Base-by-base conservation (phyloP, 2,888 invertebrate species). In the Pediacus dermestoides region DNA sequence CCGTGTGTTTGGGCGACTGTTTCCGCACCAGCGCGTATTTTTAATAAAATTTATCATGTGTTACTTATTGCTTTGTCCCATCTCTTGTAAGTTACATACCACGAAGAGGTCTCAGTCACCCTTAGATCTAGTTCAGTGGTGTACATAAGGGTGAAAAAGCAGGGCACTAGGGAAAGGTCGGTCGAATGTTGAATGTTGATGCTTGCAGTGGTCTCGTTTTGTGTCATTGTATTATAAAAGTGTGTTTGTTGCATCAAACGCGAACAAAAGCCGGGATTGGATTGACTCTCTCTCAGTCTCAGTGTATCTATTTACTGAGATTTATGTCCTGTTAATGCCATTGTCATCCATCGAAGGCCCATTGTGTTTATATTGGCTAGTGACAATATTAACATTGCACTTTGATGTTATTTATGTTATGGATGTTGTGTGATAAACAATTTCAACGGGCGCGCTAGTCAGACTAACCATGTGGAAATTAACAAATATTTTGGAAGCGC, bases 241-340 rank as follows among this genome's bases (percentile, higher is more conserved):
- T 28, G 23, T 61, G 61, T 61, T 61, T 62, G 61, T 58, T 60
- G 61, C 63, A 61, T 38, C 51, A 51, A 32, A 28, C 14, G n/a
- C 42, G 46, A 42, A 57, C 56, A 57, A 57, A 48, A 44, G 49
- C 44, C 52, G 54, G 58, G 56, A 58, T 61, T 55, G 53, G 60
- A 64, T 63, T 60, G 63, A 61, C 36, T 26, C 33, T 41, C 41
- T 44, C 47, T 25, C 23, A 11, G n/a, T 30, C 60, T 59, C 48
- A 37, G 46, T 37, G 16, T 32, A 18, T 16, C 12, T 52, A 60
- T 58, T 57, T 62, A 62, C 57, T 64, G 9, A 64, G 66, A 68
- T 68, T 68, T 68, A 68, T 67, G 64, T 66, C 46, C 63, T 64
- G 64, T 63, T 67, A 67, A 67, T 66, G 57, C 64, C 44, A 64